These are phyloP conservation scores for Haemorhous mexicanus DNA, from an alignment of 2,113 vertebrate species.

Conservation along the genomic window DNA sequence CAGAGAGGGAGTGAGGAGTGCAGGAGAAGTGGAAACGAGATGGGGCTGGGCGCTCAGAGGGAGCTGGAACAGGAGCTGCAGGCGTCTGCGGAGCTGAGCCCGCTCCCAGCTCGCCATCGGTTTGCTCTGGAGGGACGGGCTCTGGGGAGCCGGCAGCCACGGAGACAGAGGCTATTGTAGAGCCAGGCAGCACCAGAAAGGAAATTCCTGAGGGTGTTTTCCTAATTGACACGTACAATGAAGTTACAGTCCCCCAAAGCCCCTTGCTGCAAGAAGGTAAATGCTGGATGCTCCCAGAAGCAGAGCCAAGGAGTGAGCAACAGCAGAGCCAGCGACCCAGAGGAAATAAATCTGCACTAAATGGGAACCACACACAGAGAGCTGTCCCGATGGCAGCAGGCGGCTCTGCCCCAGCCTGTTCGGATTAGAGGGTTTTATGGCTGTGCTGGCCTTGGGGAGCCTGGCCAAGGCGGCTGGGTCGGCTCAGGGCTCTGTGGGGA, in stretches of 20 bases:
- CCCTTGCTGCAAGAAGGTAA: slow-evolving; percentile 21
- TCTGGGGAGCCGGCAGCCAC: neutral
- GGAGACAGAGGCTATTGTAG: slow-evolving; percentile 1
- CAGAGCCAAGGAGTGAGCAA: slow-evolving; percentile 24
- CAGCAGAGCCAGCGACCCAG: neutral
- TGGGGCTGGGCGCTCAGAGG: neutral
- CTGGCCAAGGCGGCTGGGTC: neutral
- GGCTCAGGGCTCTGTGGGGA: neutral
- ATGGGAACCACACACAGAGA: slow-evolving; percentile 42
- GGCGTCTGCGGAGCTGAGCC: neutral
- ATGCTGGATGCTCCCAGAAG: neutral
- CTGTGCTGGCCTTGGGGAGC: neutral
- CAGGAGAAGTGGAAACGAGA: slow-evolving; percentile 1
- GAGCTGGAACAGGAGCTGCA: slow-evolving; percentile 17
- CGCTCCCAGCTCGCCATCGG: neutral
- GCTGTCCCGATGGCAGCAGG: neutral
- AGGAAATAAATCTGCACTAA: slow-evolving; percentile 40
- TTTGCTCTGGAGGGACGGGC: neutral
- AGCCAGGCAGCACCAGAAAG: slow-evolving; percentile 29
- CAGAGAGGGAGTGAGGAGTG: neutral
- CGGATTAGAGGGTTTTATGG: slow-evolving; percentile 6
- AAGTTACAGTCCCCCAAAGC: neutral
- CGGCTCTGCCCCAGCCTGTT: slow-evolving; percentile 19
- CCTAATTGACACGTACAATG: slow-evolving; percentile 17
- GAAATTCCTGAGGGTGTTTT: slow-evolving; percentile 54